Conservation (phyloP, 1,140 invertebrate genomes). For the Drosophila kikkawai region DNA sequence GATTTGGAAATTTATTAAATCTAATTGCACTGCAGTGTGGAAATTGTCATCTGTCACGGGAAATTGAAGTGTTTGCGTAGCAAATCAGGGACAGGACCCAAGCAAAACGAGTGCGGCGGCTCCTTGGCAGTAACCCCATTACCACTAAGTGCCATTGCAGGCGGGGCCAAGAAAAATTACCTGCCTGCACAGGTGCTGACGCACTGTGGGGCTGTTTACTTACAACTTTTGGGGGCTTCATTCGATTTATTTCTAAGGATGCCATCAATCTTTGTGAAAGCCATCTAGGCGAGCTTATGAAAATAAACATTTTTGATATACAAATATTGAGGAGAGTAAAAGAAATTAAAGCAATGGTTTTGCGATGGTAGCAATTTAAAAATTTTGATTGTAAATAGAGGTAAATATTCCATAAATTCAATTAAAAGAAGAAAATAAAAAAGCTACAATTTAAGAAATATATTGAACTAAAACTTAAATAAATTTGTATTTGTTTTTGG, state of each 20-base stretch:
- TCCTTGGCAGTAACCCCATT: conserved; percentile 64
- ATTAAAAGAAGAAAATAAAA: too few species aligned
- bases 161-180: conserved; percentile 49
- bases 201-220: conserved; percentile 27
- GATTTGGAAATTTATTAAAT: conserved; percentile 57
- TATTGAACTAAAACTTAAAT: too few species aligned
- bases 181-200: conserved; percentile 15
- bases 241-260: not conserved
- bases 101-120: conserved; percentile 40
- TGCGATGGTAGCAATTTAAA: not conserved
- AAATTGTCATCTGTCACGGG: conserved; percentile 55
- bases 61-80: conserved; percentile 61
- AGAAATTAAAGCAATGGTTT: not conserved
- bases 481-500: too few species aligned
- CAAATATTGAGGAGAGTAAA: not conserved
- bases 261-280: conserved; percentile 8
- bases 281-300: conserved; percentile 4
- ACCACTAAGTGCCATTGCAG: conserved; percentile 61
- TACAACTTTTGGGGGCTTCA: not conserved
- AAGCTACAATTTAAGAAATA: too few species aligned
- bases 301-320: conserved; percentile 13
- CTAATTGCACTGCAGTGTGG: conserved; percentile 64
- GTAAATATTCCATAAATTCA: too few species aligned
- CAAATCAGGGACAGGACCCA: conserved; percentile 40
- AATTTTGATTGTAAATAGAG: not conserved